Base-by-base conservation (phyloP, 2,888 invertebrate species). In the Allacma fusca region DNA sequence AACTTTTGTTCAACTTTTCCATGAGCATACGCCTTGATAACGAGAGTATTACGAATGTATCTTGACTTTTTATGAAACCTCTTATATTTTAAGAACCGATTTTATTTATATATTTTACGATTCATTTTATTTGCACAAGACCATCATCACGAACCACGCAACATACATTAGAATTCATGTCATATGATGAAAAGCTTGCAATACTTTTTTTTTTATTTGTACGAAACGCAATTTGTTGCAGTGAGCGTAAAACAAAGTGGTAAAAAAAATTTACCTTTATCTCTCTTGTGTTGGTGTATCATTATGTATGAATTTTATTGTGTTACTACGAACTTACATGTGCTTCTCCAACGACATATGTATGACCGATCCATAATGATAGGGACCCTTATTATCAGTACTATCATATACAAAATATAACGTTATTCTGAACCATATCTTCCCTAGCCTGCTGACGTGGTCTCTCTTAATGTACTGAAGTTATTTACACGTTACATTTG, bases 211-310 rank as follows among this genome's bases (percentile, higher is more conserved):
- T 57, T 28, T 71, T 28, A 71, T 71, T 71, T 71, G 26, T 29
- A 71, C 57, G 62, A 62, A 73, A 73, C 64, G 62, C 73, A 73
- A 73, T 73, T 73, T 73, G 73, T 73, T 73, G 62, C 62, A 62
- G n/a, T 64, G 73, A 59, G 29, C 73, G 64, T 73, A 62, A 73
- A 73, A 73, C 62, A 62, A 21, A 73, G 64, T 64, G 34, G 62
- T 73, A 23, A 73, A 71, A 57, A 57, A 62, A 62, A 21, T 21
- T 50, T 70, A 50, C 62, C 62, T 62, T 23, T 62, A 26, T 62
- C 62, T 62, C 23, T 24, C 21, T 62, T n/a, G n/a, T n/a, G 7
- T 62, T 24, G 1, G 57, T 57, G 13, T 7, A 57, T 21, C 34
- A 34, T 34, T 34, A 34, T 34, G 34, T 34, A 34, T 4, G 34